Percentiles rank a stretch among this genome's conserved stretches.
Conservation (phyloP, 2,888 invertebrate genomes). For the Ornithoptera priamus region DNA sequence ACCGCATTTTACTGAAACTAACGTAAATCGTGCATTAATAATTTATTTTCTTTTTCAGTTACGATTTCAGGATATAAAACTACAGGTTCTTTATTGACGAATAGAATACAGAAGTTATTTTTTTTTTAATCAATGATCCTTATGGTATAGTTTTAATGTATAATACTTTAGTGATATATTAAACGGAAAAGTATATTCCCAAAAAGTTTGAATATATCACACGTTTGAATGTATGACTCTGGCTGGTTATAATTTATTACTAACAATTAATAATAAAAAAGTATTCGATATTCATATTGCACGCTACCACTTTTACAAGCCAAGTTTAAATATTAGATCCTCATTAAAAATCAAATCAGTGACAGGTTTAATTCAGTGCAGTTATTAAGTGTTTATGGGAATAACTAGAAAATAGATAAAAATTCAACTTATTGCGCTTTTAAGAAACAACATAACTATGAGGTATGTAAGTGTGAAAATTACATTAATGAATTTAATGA, state of each 20-base stretch:
- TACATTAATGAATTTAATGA: no score
- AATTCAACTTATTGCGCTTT: no score
- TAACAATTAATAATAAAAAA: neutral
- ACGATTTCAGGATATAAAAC: neutral
- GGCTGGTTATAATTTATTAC: neutral
- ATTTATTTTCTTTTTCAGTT: neutral
- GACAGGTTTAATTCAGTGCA: neutral
- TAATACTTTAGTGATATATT: neutral
- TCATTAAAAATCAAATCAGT: neutral
- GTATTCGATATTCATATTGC: neutral
- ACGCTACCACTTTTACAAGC: neutral
- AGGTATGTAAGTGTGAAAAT: no score
- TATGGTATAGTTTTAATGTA: no score
- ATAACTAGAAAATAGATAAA: no score
- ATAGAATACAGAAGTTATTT: no score
- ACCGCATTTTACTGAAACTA: constrained; percentile 1
- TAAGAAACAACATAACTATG: no score
- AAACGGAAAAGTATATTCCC: neutral
- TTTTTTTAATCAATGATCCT: no score
- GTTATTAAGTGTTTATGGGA: neutral
- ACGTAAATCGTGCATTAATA: constrained; percentile 3
- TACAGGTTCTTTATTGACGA: no score
- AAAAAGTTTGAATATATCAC: neutral
- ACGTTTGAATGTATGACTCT: neutral
- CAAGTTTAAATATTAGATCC: neutral